Percentiles rank a stretch among this genome's conserved stretches.
Evolutionary conservation across 1,140 invertebrate species (phyloP).

Genomic region (Batillaria attramentaria): DNA sequence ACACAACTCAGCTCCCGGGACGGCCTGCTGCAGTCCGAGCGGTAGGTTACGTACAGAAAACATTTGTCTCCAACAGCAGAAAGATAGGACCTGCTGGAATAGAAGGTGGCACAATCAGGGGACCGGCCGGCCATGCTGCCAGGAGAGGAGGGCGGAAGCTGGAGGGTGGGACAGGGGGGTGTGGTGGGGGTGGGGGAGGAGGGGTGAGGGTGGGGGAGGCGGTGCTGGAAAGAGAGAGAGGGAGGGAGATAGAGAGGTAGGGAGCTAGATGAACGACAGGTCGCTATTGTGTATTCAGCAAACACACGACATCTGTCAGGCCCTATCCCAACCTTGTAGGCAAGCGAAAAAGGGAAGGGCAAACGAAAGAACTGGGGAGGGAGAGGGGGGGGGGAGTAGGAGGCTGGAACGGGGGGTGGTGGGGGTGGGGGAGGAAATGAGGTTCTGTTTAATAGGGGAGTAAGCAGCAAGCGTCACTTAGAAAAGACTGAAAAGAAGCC

Average conservation of each 20-base stretch:
- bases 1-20: neutral
- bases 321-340: conserved; percentile 19
- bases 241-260: neutral
- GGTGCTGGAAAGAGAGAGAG: neutral
- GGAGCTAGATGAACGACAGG: conserved; percentile 10
- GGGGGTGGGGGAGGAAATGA: neutral
- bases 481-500: neutral
- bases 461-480: too few relatives aligned
- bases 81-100: neutral
- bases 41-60: conserved; percentile 3
- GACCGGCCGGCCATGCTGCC: too few relatives aligned
- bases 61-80: conserved; percentile 2
- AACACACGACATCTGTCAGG: conserved; percentile 34
- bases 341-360: conserved; percentile 20
- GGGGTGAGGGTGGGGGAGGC: neutral
- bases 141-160: neutral
- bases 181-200: neutral
- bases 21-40: neutral
- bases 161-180: neutral
- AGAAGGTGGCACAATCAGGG: conserved; percentile 7
- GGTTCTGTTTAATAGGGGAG: too few relatives aligned
- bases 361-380: conserved; percentile 14
- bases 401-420: neutral
- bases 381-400: neutral
- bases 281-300: conserved; percentile 35